Evolutionary conservation across 1,140 invertebrate genomes (phyloP).

Genomic region (Epicauta chinensis): DNA sequence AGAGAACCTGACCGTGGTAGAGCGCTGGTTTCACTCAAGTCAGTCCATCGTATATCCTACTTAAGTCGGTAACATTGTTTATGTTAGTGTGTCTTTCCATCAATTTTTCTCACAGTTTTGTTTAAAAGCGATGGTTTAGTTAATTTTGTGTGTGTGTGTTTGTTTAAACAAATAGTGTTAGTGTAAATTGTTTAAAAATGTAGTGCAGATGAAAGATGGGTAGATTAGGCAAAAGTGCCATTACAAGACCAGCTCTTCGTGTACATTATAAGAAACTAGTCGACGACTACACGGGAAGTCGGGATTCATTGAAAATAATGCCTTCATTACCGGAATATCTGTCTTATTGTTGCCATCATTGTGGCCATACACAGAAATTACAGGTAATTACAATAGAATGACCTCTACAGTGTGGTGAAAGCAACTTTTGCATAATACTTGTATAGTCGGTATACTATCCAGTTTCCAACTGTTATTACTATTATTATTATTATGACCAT

Average conservation of each 20-base stretch:
- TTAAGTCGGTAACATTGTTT: no score
- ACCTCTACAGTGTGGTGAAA: constrained; percentile 11
- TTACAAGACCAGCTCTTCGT: constrained; percentile 38
- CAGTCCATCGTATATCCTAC: no score
- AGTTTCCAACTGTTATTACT: background rate
- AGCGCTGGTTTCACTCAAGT: no score
- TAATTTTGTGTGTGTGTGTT: background rate
- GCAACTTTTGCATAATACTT: constrained; percentile 8
- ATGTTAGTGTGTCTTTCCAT: no score
- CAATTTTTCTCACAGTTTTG: no score
- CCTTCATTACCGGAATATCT: constrained; percentile 52
- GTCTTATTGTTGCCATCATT: constrained; percentile 58
- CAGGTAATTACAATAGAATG: constrained; percentile 46
- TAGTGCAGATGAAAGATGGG: constrained; percentile 40
- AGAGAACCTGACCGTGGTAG: background rate
- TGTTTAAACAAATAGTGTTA: background rate
- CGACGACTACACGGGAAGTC: constrained; percentile 46
- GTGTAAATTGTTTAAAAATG: constrained; percentile 3
- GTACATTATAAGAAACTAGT: constrained; percentile 56
- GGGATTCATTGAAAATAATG: constrained; percentile 34
- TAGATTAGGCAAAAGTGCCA: constrained; percentile 46
- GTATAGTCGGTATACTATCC: no score
- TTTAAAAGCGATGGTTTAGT: no score
- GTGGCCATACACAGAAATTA: constrained; percentile 56
- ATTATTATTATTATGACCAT: background rate